These are phyloP conservation scores for Pseudotriccus pelzelni DNA, from an alignment of 2,797 vertebrate genomes.

Conservation along the genomic window DNA sequence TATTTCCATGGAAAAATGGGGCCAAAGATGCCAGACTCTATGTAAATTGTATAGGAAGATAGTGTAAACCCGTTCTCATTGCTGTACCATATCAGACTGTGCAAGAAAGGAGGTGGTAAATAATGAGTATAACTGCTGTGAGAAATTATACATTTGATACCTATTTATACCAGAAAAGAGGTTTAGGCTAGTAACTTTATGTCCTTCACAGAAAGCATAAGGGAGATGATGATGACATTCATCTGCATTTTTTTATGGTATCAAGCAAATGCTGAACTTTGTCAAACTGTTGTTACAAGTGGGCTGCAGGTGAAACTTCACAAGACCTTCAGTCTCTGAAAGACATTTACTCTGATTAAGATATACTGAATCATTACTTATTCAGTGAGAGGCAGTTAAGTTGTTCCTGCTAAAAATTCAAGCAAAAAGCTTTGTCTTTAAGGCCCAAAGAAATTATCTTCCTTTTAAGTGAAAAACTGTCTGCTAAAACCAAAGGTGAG, in stretches of 20 bases:
- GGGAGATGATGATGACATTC: neutral
- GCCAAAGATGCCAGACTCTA: neutral
- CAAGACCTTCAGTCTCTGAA: conserved; percentile 1
- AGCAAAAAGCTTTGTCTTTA: neutral
- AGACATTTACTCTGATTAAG: conserved; percentile 25
- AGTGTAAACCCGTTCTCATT: neutral
- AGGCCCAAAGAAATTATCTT: neutral
- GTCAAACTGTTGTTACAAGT: neutral
- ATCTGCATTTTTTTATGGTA: neutral
- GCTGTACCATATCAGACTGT: neutral
- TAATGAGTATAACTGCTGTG: neutral
- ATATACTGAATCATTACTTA: conserved; percentile 39
- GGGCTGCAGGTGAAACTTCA: conserved; percentile 3
- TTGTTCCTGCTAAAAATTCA: conserved; percentile 18
- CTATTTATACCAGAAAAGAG: neutral
- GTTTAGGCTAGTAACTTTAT: neutral
- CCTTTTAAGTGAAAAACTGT: neutral
- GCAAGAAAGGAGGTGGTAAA: neutral
- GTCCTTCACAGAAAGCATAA: neutral
- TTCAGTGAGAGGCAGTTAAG: neutral
- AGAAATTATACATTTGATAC: neutral
- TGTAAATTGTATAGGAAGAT: neutral
- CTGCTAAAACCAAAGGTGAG: neutral
- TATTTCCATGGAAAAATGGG: neutral
- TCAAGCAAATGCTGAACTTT: neutral